Evolutionary conservation across 2,888 invertebrate species (phyloP), one percentile per base, ranked within the genome.

Genomic region (Lottia gigantea): DNA sequence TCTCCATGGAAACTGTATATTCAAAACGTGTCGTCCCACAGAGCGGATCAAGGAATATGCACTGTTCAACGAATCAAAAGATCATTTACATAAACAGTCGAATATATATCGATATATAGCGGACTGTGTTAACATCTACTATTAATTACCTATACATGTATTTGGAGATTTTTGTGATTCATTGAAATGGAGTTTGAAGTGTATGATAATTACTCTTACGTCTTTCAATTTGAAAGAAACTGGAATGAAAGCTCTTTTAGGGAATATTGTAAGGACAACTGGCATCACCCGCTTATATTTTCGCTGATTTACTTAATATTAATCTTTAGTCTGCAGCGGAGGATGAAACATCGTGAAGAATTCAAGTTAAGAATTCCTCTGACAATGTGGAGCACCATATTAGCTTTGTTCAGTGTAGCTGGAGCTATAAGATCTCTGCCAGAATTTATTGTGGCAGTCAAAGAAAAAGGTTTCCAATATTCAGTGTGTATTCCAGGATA

Each of bases 191-290:
- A 73, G n/a, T 68, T 80, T 66, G 78, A 75, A 63, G 70, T 72
- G 16, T 62, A 70, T n/a, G 72, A 79, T 64, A 85, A 84, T 69
- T 79, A 80, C 62, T 81, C 82, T 12, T 79, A 95, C 89, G 92
- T 96, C 88, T 96, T 98, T 90, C 94, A 95, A 86, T 97, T 98
- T 87, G 98, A 98, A 90, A 94, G 94, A 88, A 94, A 95, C 87
- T 98, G 97, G 90, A 94, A 95, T 86, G 95, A 96, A 87, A 92
- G 94, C 84, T 92, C 94, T 81, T 95, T 95, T 82, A 92, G 94
- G 87, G 93, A 93, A 90, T 98, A 97, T 96, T 98, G 98, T 96
- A 92, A 93, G 80, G 93, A 95, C 84, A 95, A 98, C 90, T 98
- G 98, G 98, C 95, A 95, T 71, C 93, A 94, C 87, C 95, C 95